Evolutionary conservation across 2,888 invertebrate genomes (phyloP).

Genomic region (Microchrysa polita): DNA sequence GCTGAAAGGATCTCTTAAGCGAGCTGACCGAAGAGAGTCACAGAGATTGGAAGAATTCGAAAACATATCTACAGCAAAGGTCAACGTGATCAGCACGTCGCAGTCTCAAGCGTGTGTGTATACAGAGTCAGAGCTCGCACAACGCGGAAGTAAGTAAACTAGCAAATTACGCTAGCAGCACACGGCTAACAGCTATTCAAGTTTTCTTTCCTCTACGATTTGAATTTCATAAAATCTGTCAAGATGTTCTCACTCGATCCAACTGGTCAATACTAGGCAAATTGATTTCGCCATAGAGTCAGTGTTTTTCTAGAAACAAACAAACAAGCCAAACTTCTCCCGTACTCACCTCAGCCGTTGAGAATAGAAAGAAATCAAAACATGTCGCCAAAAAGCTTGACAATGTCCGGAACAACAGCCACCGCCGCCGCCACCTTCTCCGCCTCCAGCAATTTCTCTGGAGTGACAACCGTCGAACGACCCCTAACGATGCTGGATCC

Average conservation of each 20-base stretch:
- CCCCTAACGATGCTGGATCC: neutral
- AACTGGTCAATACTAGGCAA: conserved; percentile 61
- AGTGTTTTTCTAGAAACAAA: too few species aligned
- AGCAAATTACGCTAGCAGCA: too few species aligned
- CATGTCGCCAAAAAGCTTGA: too few species aligned
- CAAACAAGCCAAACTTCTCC: too few species aligned
- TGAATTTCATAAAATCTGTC: neutral
- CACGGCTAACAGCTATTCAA: neutral
- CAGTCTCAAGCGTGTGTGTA: neutral
- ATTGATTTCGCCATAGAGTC: too few species aligned
- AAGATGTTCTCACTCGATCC: conserved; percentile 62
- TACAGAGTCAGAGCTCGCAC: neutral
- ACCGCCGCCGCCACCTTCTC: too few species aligned
- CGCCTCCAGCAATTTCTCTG: neutral
- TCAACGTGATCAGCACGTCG: conserved; percentile 8
- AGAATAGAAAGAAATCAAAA: too few species aligned
- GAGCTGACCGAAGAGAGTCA: neutral
- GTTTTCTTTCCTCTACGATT: neutral
- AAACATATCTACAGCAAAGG: neutral
- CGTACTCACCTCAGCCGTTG: too few species aligned
- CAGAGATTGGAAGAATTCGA: neutral
- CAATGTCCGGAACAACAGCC: too few species aligned
- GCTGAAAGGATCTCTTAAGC: conserved; percentile 1
- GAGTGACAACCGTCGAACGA: neutral
- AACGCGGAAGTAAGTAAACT: neutral